phyloP scores from a whole-genome alignment of 2,888 invertebrate species.

The Iphiclides podalirius region DNA sequence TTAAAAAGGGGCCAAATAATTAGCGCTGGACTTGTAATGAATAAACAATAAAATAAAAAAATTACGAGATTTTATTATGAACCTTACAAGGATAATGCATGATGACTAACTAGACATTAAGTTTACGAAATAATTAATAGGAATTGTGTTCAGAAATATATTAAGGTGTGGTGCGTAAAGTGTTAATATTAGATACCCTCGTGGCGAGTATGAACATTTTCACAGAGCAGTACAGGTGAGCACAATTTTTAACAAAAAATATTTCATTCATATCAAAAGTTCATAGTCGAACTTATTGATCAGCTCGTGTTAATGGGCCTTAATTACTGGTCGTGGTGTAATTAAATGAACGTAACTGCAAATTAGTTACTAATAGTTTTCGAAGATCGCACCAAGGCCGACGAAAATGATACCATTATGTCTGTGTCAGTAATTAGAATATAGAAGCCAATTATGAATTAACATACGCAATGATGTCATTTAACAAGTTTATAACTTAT shows the following conservation, averaged over 20 bases:
- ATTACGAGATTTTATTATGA: too few relatives aligned
- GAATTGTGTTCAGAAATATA: slow-evolving; percentile 46
- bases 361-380: slow-evolving; percentile 28
- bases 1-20: slow-evolving; percentile 38
- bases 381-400: slow-evolving; percentile 9
- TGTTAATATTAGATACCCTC: slow-evolving; percentile 44
- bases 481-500: too few relatives aligned
- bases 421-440: slow-evolving; percentile 3
- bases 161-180: slow-evolving; percentile 55
- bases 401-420: slow-evolving; percentile 8
- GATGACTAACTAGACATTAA: slow-evolving; percentile 9
- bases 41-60: too few relatives aligned
- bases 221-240: neutral
- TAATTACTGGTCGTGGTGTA: slow-evolving; percentile 41
- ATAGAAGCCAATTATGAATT: neutral
- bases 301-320: neutral
- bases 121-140: slow-evolving; percentile 26
- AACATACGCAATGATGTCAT: slow-evolving; percentile 8
- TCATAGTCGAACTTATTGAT: slow-evolving; percentile 31
- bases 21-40: neutral
- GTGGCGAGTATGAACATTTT: slow-evolving; percentile 1
- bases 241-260: slow-evolving; percentile 36
- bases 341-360: slow-evolving; percentile 55
- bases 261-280: neutral
- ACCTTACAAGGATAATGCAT: too few relatives aligned